A percentile compares a stretch with the other conserved stretches of the same genome.
These are phyloP conservation scores for Luscinia luscinia DNA, from an alignment of 2,797 vertebrate species.

Conservation along the genomic window DNA sequence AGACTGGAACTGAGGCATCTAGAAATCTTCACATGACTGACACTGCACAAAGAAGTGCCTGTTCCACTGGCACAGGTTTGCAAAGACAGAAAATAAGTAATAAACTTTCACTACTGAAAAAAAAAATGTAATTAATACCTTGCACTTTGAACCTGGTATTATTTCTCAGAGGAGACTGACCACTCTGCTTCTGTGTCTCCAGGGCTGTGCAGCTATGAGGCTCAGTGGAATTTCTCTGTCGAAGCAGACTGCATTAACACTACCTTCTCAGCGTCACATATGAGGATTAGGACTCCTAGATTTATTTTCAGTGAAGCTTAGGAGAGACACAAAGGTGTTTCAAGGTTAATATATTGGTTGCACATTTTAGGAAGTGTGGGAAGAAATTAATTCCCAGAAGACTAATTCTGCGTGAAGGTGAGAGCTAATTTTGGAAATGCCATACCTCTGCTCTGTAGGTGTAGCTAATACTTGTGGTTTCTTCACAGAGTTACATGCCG, in stretches of 20 bases:
- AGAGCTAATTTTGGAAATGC: slow-evolving; percentile 11
- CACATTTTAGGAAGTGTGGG: not conserved
- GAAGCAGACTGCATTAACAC: not conserved
- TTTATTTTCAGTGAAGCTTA: not conserved
- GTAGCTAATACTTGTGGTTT: not conserved
- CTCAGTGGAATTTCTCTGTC: not conserved
- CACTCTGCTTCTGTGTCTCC: not conserved
- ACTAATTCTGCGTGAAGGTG: slow-evolving; percentile 13
- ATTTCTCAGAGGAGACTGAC: not conserved
- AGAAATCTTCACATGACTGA: not conserved
- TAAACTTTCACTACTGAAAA: not conserved
- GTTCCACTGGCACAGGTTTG: not conserved
- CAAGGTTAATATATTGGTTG: slow-evolving; percentile 35
- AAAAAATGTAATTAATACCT: not conserved
- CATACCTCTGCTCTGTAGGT: not conserved
- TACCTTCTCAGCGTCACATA: not conserved
- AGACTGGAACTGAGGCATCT: not conserved
- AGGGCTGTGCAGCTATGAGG: not conserved
- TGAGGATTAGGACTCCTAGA: not conserved
- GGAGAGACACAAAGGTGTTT: not conserved
- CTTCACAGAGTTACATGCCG: not conserved
- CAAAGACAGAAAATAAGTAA: not conserved
- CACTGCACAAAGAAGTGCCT: not conserved
- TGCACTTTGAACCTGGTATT: not conserved
- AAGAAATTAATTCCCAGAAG: not conserved